These are phyloP conservation scores for Diarsia mendica DNA, from an alignment of 2,888 invertebrate genomes.

Conservation along the genomic window DNA sequence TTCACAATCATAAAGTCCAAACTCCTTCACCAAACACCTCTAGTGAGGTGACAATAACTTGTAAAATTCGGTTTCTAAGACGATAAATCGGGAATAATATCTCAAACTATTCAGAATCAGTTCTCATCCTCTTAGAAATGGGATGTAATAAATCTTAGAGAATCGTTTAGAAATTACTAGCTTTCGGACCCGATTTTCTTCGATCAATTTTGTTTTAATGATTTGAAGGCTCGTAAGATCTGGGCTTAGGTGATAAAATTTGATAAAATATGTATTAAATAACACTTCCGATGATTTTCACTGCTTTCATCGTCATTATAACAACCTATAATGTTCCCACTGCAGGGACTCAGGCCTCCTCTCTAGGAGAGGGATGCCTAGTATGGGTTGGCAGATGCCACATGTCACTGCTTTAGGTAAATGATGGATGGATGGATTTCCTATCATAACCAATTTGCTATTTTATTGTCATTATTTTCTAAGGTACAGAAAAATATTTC, in stretches of 20 bases:
- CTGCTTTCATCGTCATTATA: background rate
- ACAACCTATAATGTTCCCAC: too few relatives aligned
- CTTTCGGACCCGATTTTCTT: conserved; percentile 50
- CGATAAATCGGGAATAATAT: conserved; percentile 78
- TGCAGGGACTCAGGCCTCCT: too few relatives aligned
- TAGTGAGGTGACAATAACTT: conserved; percentile 60
- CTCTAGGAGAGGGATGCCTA: too few relatives aligned
- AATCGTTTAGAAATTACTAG: conserved; percentile 72
- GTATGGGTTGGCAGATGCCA: too few relatives aligned
- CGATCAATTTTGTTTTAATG: conserved; percentile 51
- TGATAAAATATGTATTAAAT: background rate
- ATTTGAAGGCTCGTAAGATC: background rate
- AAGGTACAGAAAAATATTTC: background rate
- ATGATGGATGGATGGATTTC: too few relatives aligned
- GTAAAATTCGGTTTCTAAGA: conserved; percentile 72
- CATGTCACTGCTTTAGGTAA: too few relatives aligned
- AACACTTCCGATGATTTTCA: background rate
- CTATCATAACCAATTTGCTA: too few relatives aligned
- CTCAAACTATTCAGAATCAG: conserved; percentile 83
- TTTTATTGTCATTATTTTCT: background rate
- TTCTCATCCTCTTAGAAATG: conserved; percentile 73
- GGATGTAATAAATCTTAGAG: conserved; percentile 71
- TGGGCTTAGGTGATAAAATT: background rate
- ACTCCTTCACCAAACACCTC: conserved; percentile 16
- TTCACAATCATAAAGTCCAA: conserved; percentile 3